These are phyloP conservation scores for Odontocolon sp. DNA, from an alignment of 2,888 invertebrate genomes.

Conservation along the genomic window DNA sequence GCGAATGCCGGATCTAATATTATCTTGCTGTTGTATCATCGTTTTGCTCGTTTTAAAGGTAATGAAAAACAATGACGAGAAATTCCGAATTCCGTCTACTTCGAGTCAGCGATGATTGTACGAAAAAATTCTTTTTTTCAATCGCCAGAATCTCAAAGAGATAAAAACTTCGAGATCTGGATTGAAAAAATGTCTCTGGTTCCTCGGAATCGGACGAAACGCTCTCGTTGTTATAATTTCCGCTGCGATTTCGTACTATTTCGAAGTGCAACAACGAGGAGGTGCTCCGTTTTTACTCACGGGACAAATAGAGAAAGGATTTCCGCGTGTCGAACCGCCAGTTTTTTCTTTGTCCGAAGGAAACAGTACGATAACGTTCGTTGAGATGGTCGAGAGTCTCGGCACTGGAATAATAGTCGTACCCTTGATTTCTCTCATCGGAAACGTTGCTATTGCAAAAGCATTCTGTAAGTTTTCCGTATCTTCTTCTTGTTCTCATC, in stretches of 20 bases:
- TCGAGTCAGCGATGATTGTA: no score
- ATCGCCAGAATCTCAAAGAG: conserved; percentile 84
- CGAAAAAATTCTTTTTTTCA: background rate
- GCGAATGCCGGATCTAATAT: conserved; percentile 83
- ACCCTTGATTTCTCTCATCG: conserved; percentile 88
- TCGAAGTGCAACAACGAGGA: conserved; percentile 80
- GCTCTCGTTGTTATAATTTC: conserved; percentile 86
- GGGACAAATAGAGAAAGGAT: conserved; percentile 84
- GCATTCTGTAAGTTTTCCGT: conserved; percentile 87
- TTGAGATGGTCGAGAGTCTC: conserved; percentile 84
- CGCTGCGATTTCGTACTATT: conserved; percentile 83
- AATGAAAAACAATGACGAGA: conserved; percentile 57
- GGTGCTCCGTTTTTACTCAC: conserved; percentile 84
- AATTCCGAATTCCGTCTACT: no score
- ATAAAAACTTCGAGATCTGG: conserved; percentile 77
- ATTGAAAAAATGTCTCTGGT: conserved; percentile 83
- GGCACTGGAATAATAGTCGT: conserved; percentile 87
- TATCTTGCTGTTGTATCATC: conserved; percentile 85
- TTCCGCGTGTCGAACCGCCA: conserved; percentile 83
- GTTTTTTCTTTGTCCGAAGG: conserved; percentile 81
- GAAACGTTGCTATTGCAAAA: conserved; percentile 92
- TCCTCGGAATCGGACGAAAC: conserved; percentile 86
- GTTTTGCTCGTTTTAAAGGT: conserved; percentile 85
- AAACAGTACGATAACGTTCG: conserved; percentile 82
- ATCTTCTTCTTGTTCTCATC: background rate